Evolutionary conservation across 2,113 vertebrate genomes (phyloP), one percentile per base, ranked within the genome.

Genomic region (Laticauda laticaudata): DNA sequence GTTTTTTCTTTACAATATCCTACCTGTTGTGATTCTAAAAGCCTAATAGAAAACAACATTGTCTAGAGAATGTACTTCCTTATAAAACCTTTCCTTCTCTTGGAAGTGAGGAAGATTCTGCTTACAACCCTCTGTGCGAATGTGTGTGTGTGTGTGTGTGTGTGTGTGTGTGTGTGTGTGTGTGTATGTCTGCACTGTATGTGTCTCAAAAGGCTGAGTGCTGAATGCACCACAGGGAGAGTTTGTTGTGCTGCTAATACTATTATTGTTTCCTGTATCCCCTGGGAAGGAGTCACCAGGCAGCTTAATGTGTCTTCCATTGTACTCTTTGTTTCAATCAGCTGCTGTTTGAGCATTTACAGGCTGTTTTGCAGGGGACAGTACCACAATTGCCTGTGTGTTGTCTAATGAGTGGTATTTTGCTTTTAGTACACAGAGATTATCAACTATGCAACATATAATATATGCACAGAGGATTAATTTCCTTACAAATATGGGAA

Each of bases 171-270:
- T 64, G 86, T 93, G 85, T 53, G 56, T 87, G 56, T 34, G 6
- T 45, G 2, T 21, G 61, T 15, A 2, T 11, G 7, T 24, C 2
- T 3, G 10, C 3, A 45, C 5, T 24, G 21, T 34, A 10, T 53
- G 29, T 86, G 26, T 86, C 92, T 86, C 56, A 54, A 57, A 81
- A 89, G 88, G 21, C 88, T 90, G 45, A 64, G 75, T 43, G 81
- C 56, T 64, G 45, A 93, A 93, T 54, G 55, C 55, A 11, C 86
- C 55, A 56, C 51, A 5, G 11, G 91, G 89, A 93, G 92, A 88
- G 51, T 91, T 34, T 4, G 91, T 85, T 75, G 92, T 11, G 48
- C 56, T 94, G 95, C 69, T 45, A 69, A 94, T 91, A 86, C 88
- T 94, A n/a, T 95, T 2, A 57, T 34, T 90, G 0, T 3, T 0